Evolutionary conservation across 2,113 vertebrate genomes (phyloP).

Genomic region (Mesocricetus auratus): DNA sequence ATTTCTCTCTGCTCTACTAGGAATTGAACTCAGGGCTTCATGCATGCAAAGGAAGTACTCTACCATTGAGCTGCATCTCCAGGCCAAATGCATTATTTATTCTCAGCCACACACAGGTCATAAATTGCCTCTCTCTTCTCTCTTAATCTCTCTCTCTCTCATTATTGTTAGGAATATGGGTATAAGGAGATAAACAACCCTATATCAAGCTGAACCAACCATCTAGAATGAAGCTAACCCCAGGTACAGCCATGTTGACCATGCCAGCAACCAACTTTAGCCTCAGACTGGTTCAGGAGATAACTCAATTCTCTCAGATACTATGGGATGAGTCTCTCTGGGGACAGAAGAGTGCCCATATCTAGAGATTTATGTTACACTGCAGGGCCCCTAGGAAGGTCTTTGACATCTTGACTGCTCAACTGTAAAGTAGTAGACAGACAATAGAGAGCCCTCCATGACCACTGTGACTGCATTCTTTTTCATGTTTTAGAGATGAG

Average conservation of each 20-base stretch:
- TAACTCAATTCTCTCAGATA: accelerated
- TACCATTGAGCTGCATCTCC: not conserved
- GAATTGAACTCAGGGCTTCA: not conserved
- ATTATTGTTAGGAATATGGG: not conserved
- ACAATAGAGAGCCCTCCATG: not conserved
- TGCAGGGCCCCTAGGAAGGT: not conserved
- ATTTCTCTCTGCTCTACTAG: too few species aligned
- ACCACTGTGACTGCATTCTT: not conserved
- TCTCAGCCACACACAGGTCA: not conserved
- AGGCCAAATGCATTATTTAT: not conserved
- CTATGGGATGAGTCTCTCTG: not conserved
- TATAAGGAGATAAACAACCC: not conserved
- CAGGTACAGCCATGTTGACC: not conserved
- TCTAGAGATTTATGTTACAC: not conserved
- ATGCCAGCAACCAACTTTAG: not conserved
- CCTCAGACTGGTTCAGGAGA: not conserved
- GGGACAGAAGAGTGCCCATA: not conserved
- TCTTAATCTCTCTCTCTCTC: too few species aligned
- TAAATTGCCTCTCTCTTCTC: not conserved
- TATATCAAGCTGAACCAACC: not conserved
- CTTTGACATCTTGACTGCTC: not conserved
- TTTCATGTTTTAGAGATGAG: not conserved
- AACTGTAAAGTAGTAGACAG: not conserved
- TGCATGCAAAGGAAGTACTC: too few species aligned
- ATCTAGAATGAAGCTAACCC: not conserved